Percentiles rank a stretch among this genome's conserved stretches.
These are phyloP conservation scores for Chrysolina haemoptera DNA, from an alignment of 2,888 invertebrate species.

Conservation along the genomic window DNA sequence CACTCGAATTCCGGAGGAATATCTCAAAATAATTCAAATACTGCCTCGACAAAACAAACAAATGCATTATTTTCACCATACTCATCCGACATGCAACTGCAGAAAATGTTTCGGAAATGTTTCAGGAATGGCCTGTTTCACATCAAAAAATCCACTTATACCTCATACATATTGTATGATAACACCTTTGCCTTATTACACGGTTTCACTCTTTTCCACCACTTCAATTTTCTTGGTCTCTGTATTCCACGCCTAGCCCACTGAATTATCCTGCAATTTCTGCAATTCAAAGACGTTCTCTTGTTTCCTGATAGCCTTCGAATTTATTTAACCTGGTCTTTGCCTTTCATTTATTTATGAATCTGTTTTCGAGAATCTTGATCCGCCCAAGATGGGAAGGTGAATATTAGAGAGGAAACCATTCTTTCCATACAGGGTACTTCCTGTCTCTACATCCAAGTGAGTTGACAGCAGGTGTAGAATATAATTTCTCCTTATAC, in stretches of 20 bases:
- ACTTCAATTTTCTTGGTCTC: slow-evolving; percentile 60
- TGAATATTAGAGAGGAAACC: not conserved
- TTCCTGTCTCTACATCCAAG: too few species aligned
- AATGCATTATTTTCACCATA: slow-evolving; percentile 19
- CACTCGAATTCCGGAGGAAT: not conserved
- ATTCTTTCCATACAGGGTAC: not conserved
- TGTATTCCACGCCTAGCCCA: slow-evolving; percentile 53
- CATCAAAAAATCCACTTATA: slow-evolving; percentile 65
- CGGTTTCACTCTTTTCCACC: slow-evolving; percentile 53
- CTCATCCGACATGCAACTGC: slow-evolving; percentile 18
- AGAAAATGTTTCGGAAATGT: slow-evolving; percentile 8
- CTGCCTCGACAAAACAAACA: not conserved
- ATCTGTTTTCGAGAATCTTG: slow-evolving; percentile 12
- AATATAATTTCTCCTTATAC: too few species aligned
- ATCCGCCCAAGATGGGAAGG: slow-evolving; percentile 13
- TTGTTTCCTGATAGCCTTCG: slow-evolving; percentile 27
- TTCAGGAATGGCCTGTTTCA: slow-evolving; percentile 34
- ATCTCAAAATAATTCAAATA: not conserved
- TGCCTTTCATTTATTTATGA: slow-evolving; percentile 16
- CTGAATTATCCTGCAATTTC: slow-evolving; percentile 59
- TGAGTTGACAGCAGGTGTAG: too few species aligned
- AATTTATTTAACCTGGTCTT: slow-evolving; percentile 43
- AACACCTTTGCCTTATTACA: slow-evolving; percentile 57
- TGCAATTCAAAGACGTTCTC: slow-evolving; percentile 56
- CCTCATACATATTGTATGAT: slow-evolving; percentile 67